Base-by-base conservation (phyloP, 2,797 vertebrate genomes). In the Acipenser oxyrinchus region DNA sequence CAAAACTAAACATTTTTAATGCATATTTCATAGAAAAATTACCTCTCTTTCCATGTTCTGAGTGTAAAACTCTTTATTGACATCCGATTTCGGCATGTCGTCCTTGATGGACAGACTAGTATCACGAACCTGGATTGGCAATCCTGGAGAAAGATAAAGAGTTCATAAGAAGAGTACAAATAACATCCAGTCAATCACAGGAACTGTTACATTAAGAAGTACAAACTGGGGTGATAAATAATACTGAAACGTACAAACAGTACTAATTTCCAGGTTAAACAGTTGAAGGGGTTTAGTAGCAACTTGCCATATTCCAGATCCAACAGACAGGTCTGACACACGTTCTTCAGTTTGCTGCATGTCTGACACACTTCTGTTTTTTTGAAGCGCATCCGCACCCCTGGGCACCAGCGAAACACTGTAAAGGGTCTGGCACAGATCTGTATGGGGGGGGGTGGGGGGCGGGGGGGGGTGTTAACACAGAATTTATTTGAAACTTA, bases 11-110 rank as follows among this genome's bases (percentile, higher is more conserved):
- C 23, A 37, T 3, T 37, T 3, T 37, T 0, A 37, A 37, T 37
- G 23, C 23, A 1, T 37, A 37, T 37, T 37, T 37, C 23, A 37
- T 37, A 55, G 6, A 59, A 51, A 4, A 53, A 55, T 49, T 75
- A 96, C 97, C 90, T 99, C 97, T 87, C 96, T 86, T 72, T 99
- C 97, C 94, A 97, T 97, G 78, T 99, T 99, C 81, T 99, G 97
- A 49, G 96, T 99, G 80, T 98, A 99, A 74, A 96, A 99, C 9
- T 99, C 97, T 78, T 98, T 99, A 77, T 99, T 99, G 70, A 99
- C 97, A 0, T 99, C 97, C 1, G 97, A 99, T 73, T 92, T 95
- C 0, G 97, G 97, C 88, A 99, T 90, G 18, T 99, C 97, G 58
- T 99, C 97, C 82, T 98, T 99, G 71, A 99, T 77, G 0, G 93